Conservation (phyloP, 2,113 vertebrate species). For the Scartelaos histophorus region DNA sequence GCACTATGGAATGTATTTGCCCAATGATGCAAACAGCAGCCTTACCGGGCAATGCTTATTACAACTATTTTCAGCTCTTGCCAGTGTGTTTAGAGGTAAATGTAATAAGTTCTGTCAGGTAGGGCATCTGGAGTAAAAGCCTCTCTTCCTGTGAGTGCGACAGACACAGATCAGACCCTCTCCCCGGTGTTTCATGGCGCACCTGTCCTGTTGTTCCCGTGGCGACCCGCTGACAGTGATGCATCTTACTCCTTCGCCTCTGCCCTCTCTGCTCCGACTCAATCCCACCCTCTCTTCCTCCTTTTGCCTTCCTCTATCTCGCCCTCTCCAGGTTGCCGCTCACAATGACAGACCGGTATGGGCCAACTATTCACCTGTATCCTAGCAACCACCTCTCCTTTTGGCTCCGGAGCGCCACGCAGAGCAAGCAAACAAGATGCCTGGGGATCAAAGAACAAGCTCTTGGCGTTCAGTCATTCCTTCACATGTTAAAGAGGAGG, state of each 20-base stretch:
- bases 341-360: slow-evolving; percentile 75
- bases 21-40: no score
- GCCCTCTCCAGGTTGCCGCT: slow-evolving; percentile 61
- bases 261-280: slow-evolving; percentile 60
- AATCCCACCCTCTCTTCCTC: slow-evolving; percentile 25
- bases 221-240: slow-evolving; percentile 52
- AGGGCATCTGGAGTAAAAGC: background rate
- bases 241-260: slow-evolving; percentile 45
- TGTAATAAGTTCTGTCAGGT: background rate
- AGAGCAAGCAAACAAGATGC: slow-evolving; percentile 71
- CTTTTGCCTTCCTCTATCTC: slow-evolving; percentile 39
- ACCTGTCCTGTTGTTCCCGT: slow-evolving; percentile 38
- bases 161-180: slow-evolving; percentile 55
- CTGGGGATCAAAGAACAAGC: slow-evolving; percentile 69
- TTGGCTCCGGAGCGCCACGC: slow-evolving; percentile 63
- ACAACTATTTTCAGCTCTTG: no score
- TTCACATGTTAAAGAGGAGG: slow-evolving; percentile 55
- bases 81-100: background rate
- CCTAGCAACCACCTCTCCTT: slow-evolving; percentile 81
- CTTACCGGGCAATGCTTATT: no score
- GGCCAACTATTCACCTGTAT: slow-evolving; percentile 80
- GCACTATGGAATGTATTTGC: no score
- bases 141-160: slow-evolving; percentile 32
- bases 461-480: slow-evolving; percentile 62
- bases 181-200: slow-evolving; percentile 37